These are phyloP conservation scores for Pyrrhia umbra DNA, from an alignment of 2,888 invertebrate species.

Conservation along the genomic window DNA sequence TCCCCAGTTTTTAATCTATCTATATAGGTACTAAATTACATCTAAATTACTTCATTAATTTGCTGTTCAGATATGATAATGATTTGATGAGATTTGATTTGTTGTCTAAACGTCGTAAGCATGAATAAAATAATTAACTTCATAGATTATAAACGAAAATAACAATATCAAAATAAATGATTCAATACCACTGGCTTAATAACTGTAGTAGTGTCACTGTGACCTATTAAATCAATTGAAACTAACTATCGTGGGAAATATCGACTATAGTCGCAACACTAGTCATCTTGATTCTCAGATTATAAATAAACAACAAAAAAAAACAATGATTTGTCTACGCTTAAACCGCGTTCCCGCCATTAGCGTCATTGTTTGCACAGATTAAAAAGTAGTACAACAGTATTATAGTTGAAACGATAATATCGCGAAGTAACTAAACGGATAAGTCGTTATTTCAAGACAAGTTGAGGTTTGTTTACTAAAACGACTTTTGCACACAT, in stretches of 20 bases:
- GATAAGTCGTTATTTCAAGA: neutral
- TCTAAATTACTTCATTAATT: no score
- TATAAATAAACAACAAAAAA: conserved; percentile 22
- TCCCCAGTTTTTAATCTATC: no score
- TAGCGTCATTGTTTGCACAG: conserved; percentile 30
- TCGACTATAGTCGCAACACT: conserved; percentile 32
- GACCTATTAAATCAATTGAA: conserved; percentile 45
- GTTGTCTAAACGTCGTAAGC: no score
- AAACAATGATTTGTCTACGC: conserved; percentile 38
- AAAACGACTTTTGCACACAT: neutral
- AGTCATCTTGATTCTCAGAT: conserved; percentile 30
- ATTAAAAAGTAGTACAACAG: conserved; percentile 14
- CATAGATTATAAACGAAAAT: no score
- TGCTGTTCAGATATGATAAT: no score
- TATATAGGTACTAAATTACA: no score
- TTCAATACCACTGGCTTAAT: conserved; percentile 16
- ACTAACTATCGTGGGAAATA: conserved; percentile 46
- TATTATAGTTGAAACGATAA: no score
- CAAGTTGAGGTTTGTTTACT: no score
- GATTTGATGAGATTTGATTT: no score
- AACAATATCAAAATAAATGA: conserved; percentile 11
- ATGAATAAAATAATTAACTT: no score
- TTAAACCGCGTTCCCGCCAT: conserved; percentile 31
- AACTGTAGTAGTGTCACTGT: neutral
- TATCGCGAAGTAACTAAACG: neutral